phyloP scores from a whole-genome alignment of 2,888 invertebrate genomes.

The Acheta domesticus region DNA sequence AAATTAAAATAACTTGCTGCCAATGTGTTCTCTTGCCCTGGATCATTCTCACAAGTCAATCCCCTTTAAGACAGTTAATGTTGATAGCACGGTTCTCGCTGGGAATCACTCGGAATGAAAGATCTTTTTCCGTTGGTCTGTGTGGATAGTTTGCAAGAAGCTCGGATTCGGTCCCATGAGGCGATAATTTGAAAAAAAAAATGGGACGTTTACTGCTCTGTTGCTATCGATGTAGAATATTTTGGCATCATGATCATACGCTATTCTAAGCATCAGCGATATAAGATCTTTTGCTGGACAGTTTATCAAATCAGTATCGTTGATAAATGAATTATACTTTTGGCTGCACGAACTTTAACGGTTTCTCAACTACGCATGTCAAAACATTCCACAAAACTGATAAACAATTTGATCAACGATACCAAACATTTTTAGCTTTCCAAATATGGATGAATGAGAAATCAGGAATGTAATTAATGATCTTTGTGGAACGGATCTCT shows the following conservation, averaged over 20 bases:
- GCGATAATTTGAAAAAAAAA: too few species aligned
- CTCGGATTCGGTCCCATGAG: too few species aligned
- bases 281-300: conserved; percentile 37
- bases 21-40: too few species aligned
- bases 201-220: conserved; percentile 23
- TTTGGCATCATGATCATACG: too few species aligned
- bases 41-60: too few species aligned
- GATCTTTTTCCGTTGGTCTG: too few species aligned
- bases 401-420: conserved; percentile 81
- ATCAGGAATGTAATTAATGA: conserved; percentile 88
- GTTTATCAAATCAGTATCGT: conserved; percentile 34
- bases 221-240: not conserved
- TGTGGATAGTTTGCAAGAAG: too few species aligned
- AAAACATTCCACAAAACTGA: conserved; percentile 61
- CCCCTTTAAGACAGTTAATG: too few species aligned
- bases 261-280: not conserved
- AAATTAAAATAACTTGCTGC: too few species aligned
- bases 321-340: conserved; percentile 28
- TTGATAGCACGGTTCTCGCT: too few species aligned
- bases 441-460: conserved; percentile 92
- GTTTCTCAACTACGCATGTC: conserved; percentile 40
- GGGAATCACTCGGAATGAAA: too few species aligned
- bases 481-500: conserved; percentile 81
- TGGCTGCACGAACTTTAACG: conserved; percentile 31
- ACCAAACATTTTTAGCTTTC: conserved; percentile 78